Evolutionary conservation across 2,113 vertebrate species (phyloP).

Genomic region (Pyxicephalus adspersus): DNA sequence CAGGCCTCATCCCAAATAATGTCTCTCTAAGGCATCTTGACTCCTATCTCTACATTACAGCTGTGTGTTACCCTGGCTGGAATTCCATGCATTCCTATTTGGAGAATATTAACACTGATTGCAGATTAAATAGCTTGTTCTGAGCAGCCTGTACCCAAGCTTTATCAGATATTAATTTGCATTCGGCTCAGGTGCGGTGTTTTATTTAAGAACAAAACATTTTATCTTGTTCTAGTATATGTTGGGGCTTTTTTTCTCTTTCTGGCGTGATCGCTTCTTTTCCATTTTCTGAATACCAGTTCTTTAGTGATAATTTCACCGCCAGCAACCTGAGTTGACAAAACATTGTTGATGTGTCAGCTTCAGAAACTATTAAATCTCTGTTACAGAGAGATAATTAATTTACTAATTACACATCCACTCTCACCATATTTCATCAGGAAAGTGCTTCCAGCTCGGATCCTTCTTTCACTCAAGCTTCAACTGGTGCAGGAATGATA

Average conservation of each 20-base stretch:
- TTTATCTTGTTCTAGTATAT: constrained; percentile 70
- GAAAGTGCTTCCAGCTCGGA: not conserved
- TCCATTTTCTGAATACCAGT: constrained; percentile 52
- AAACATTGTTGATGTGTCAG: constrained; percentile 67
- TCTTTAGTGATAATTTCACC: constrained; percentile 65
- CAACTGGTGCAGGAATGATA: not conserved
- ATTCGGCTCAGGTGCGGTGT: constrained; percentile 65
- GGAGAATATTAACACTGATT: constrained; percentile 59
- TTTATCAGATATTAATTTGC: constrained; percentile 63
- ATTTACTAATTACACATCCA: constrained; percentile 66
- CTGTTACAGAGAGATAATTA: constrained; percentile 63
- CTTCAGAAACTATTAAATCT: constrained; percentile 65
- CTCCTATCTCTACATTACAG: constrained; percentile 51
- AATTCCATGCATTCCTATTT: constrained; percentile 42
- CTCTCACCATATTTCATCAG: constrained; percentile 27
- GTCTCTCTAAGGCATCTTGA: constrained; percentile 34
- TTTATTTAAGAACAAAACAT: constrained; percentile 70
- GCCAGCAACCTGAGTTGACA: constrained; percentile 64
- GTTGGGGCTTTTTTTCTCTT: constrained; percentile 58
- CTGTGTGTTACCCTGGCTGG: constrained; percentile 36
- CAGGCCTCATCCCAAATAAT: constrained; percentile 32
- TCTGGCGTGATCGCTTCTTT: constrained; percentile 57
- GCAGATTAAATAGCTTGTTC: constrained; percentile 68
- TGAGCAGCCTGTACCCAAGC: constrained; percentile 61
- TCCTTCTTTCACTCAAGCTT: constrained; percentile 5